Evolutionary conservation across 2,888 invertebrate genomes (phyloP), one percentile per base, ranked within the genome.

Genomic region (Lasioglossum leucozonium): DNA sequence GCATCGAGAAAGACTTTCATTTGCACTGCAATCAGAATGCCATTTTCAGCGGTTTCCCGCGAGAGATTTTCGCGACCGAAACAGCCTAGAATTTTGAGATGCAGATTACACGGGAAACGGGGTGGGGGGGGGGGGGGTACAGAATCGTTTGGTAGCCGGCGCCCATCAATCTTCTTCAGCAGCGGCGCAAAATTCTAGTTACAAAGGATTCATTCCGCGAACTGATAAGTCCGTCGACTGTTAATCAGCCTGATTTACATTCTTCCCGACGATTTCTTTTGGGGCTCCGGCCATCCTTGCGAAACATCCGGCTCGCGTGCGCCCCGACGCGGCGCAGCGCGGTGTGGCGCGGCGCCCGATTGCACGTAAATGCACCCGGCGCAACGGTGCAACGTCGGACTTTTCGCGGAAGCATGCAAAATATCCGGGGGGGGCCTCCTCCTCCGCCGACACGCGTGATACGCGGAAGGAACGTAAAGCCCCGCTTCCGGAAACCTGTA

Each of bases 381-480:
- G 65, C 58, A 37, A 67, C 47, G 65, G 65, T 8, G 65, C 26
- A 26, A 67, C 67, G 67, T 37, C 37, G 37, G 84, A 78, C 84
- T 86, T 92, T 92, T 90, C 91, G 85, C 79, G 81, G 90, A 92
- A 92, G 85, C 91, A 88, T 91, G 91, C 87, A 90, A 91, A 92
- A 88, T 90, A 90, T 90, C 85, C 88, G 87, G 81, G 85, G 72
- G 85, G 72, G 1, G 34, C 34, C 34, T 34, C 34, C 34, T 47
- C 11, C 37, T 11, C 62, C 51, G 67, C 47, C 79, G 86, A 82
- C 87, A 87, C 78, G 84, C 86, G 81, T 85, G 79, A 87, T 91
- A 91, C 91, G 85, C 85, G 91, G 91, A 91, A 91, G 85, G 82
- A 87, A 86, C 86, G 87, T 91, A 91, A 92, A 91, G 79, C 83